Conservation (phyloP, 2,797 vertebrate genomes). For the Melanotaenia parkinsoni region DNA sequence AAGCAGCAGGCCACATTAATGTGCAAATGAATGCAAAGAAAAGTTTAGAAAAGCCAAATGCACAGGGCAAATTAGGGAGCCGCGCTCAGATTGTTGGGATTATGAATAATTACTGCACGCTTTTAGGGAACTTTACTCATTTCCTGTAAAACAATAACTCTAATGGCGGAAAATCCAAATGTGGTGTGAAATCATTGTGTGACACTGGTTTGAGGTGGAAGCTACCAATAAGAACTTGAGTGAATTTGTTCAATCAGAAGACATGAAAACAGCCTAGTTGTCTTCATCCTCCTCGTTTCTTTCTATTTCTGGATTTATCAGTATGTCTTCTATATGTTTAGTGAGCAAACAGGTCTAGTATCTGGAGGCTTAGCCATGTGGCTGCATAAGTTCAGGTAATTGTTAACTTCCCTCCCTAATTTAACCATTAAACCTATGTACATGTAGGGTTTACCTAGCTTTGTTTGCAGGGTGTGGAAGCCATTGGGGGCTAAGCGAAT, state of each 20-base stretch:
- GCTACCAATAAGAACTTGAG: conserved; percentile 13
- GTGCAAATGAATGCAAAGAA: conserved; percentile 99
- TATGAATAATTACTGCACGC: conserved; percentile 97
- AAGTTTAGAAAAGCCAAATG: conserved; percentile 98
- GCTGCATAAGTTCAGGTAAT: neutral
- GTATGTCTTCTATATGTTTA: neutral
- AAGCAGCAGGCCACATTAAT: conserved; percentile 97
- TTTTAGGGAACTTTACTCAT: conserved; percentile 92
- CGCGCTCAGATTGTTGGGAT: conserved; percentile 97
- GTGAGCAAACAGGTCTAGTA: neutral
- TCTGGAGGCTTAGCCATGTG: neutral
- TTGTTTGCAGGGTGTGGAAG: neutral
- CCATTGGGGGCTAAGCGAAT: neutral
- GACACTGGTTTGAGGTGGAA: conserved; percentile 28
- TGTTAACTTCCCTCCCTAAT: neutral
- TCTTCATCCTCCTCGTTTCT: conserved; percentile 10
- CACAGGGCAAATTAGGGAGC: conserved; percentile 90
- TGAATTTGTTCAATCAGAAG: conserved; percentile 29
- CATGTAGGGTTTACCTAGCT: neutral
- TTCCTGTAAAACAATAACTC: conserved; percentile 83
- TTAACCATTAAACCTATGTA: neutral
- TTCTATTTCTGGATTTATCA: conserved; percentile 3
- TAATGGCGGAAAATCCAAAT: conserved; percentile 68
- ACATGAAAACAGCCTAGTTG: conserved; percentile 9
- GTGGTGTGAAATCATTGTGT: conserved; percentile 50